Evolutionary conservation across 2,888 invertebrate genomes (phyloP).

Genomic region (Herminia tarsipennalis): DNA sequence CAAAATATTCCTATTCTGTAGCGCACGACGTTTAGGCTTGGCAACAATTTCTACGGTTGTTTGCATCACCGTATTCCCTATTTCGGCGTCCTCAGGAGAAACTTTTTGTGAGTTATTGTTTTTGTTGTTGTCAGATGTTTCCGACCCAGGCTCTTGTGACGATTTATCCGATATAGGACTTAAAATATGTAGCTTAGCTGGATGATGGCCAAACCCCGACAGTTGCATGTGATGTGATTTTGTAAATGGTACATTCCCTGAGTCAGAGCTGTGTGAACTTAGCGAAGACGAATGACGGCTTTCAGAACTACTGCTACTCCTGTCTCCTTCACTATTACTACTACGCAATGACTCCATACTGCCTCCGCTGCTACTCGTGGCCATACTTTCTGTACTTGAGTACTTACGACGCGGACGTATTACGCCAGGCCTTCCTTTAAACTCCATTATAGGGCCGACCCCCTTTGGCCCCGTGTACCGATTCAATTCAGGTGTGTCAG

Average conservation of each 20-base stretch:
- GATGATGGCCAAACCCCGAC: conserved; percentile 90
- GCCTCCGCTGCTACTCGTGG: conserved; percentile 94
- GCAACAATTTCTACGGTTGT: conserved; percentile 81
- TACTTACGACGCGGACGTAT: conserved; percentile 86
- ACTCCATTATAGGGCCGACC: conserved; percentile 86
- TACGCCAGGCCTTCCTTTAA: conserved; percentile 86
- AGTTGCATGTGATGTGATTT: conserved; percentile 87
- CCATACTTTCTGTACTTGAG: conserved; percentile 95
- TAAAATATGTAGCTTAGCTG: conserved; percentile 92
- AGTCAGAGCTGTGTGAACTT: conserved; percentile 95
- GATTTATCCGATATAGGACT: conserved; percentile 96
- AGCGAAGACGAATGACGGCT: conserved; percentile 93
- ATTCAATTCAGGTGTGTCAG: conserved; percentile 83
- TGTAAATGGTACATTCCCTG: conserved; percentile 87
- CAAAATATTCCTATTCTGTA: conserved; percentile 91
- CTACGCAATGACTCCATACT: conserved; percentile 95
- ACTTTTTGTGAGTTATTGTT: conserved; percentile 92
- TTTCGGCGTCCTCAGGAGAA: conserved; percentile 88
- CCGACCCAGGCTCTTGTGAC: conserved; percentile 93
- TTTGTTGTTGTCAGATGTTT: conserved; percentile 92
- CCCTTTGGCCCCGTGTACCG: conserved; percentile 84
- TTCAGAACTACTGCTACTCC: conserved; percentile 94
- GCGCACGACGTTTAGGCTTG: conserved; percentile 87
- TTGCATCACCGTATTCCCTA: conserved; percentile 72
- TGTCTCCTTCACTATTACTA: conserved; percentile 94